Base-by-base conservation (phyloP, 2,888 invertebrate species). In the Heliconius erato region DNA sequence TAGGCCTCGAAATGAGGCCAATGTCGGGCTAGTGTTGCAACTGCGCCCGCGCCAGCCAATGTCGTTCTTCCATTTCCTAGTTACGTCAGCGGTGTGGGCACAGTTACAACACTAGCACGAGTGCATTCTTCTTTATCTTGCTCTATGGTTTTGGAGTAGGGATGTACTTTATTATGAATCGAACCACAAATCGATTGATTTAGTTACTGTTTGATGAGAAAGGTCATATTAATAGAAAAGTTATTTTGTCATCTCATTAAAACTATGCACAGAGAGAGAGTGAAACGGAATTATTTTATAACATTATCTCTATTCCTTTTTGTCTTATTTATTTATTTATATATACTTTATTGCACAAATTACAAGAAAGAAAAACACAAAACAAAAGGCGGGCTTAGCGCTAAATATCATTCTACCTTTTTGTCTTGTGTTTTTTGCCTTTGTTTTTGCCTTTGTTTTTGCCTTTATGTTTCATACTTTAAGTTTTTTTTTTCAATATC, bases 1-100 rank as follows among this genome's bases (percentile, higher is more conserved):
- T 95, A 91, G 95, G 95, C 91, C 94, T 91, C 87, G 84, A 74
- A 95, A 93, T 91, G 91, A 86, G 95, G 95, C 93, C 95, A 95
- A 94, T 95, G 95, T 94, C 94, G 92, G 54, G 54, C 54, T 54
- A 54, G 88, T 94, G 95, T 94, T 94, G 95, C 94, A 95, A 94
- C 90, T 90, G 91, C 90, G 91, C 85, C 88, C 86, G 88, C 89
- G 90, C 87, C 88, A 90, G 89, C 92, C 94, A 92, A 94, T 94
- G 93, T 91, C 92, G 88, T 82, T 90, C 86, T 89, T 90, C 87
- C 89, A 92, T 93, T 95, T 95, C 94, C 94, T 94, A 90, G 86
- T 89, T 88, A 85, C 84, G 82, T 80, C 83, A 79, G n/a, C 63
- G 69, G 68, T 54, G 74, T 79, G 79, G 82, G 79, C 80, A 59